Evolutionary conservation across 2,888 invertebrate species (phyloP), one percentile per base, ranked within the genome.

Genomic region (Calephelis perditalis): DNA sequence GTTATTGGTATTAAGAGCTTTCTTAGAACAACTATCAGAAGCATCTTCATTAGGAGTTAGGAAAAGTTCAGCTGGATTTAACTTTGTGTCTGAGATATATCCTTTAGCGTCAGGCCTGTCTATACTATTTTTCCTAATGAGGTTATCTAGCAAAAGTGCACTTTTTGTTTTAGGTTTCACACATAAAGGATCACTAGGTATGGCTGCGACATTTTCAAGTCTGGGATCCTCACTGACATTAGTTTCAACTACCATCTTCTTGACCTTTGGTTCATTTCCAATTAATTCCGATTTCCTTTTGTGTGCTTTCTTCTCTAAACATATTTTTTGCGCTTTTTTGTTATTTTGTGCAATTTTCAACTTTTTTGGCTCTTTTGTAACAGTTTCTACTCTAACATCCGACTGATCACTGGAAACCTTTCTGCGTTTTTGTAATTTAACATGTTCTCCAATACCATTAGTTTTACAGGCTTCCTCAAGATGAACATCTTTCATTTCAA

Each of bases 101-200:
- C 79, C 73, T 74, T 85, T 79, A 66, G 87, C 73, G 49, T 83
- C 86, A 8, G 78, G 73, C 70, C 92, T 82, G 64, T 93, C 93
- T 54, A 93, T 86, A 72, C 91, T 92, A 71, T 92, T 92, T 76
- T 92, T 92, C 65, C 91, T 84, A 65, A 92, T 80, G 56, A 92
- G 79, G 72, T 90, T 91, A 69, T 92, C 92, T n/a, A 92, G 81
- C 49, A 92, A 74, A 57, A 90, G 72, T 7, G 88, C 91, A 68
- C 90, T 91, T 76, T 90, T 91, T 66, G 75, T 86, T 76, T 87
- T 89, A 47, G 85, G 82, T 70, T 86, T 91, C 12, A 72, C 61
- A 52, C 75, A 71, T 55, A 71, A 64, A 45, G 69, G 60, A 62
- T 82, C 81, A 8, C 78, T 81, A 1, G 72, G 61, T n/a, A 77